phyloP scores from a whole-genome alignment of 2,888 invertebrate genomes.

The Drosophila sordidapex region DNA sequence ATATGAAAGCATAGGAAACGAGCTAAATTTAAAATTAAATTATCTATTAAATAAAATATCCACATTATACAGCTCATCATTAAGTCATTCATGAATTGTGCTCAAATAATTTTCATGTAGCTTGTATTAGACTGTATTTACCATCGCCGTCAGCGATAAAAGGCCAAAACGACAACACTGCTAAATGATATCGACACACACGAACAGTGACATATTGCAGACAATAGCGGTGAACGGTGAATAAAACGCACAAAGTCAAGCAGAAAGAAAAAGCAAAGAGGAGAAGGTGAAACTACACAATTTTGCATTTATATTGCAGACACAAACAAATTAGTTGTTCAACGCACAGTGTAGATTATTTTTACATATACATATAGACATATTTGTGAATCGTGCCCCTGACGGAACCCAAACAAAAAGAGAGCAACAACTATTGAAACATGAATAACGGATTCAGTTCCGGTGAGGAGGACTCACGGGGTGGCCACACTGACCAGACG shows the following conservation, averaged over 20 bases:
- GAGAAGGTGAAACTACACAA: conserved; percentile 24
- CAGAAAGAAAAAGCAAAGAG: conserved; percentile 25
- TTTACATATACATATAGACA: neutral
- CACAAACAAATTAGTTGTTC: neutral
- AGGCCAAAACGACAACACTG: neutral
- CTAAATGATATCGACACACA: conserved; percentile 11
- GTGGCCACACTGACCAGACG: conserved; percentile 94
- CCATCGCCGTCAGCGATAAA: neutral
- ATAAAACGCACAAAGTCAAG: conserved; percentile 45
- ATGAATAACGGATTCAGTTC: conserved; percentile 93
- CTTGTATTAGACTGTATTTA: neutral
- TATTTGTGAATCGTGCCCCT: neutral
- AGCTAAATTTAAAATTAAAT: neutral
- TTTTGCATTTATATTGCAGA: neutral
- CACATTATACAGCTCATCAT: neutral
- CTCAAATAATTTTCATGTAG: neutral
- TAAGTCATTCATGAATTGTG: neutral
- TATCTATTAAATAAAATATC: neutral
- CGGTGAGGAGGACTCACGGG: conserved; percentile 95
- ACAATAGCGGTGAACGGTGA: conserved; percentile 37
- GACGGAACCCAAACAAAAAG: conserved; percentile 4
- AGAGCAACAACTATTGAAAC: conserved; percentile 10
- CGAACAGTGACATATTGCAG: conserved; percentile 18
- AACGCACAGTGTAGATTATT: neutral
- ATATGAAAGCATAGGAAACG: neutral